Conservation (phyloP, 2,888 invertebrate species). For the Itoplectis maculator region DNA sequence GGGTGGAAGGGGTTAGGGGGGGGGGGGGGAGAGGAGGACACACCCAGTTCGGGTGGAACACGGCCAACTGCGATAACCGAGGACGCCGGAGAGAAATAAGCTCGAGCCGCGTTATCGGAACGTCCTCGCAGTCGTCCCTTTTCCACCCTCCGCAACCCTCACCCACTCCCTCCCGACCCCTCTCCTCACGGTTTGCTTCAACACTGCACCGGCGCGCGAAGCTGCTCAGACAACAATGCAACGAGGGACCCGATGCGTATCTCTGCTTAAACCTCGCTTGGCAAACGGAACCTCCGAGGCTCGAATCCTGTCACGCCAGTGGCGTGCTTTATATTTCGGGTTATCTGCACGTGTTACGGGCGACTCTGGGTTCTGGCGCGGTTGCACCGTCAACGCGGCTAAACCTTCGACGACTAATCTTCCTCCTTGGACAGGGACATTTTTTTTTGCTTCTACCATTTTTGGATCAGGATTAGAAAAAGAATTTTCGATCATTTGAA, state of each 20-base stretch:
- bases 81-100: constrained; percentile 61
- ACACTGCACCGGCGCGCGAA: constrained; percentile 17
- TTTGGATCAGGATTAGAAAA: too few species aligned
- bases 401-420: neutral
- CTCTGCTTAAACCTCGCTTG: constrained; percentile 46
- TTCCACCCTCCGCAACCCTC: neutral
- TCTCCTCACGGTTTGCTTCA: constrained; percentile 33
- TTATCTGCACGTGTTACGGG: neutral
- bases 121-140: constrained; percentile 38
- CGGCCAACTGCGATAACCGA: constrained; percentile 63
- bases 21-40: neutral
- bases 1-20: too few species aligned
- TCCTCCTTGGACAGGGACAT: neutral
- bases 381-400: neutral
- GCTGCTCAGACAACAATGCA: constrained; percentile 47
- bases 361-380: too few species aligned
- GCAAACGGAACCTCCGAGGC: neutral
- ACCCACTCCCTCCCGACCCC: too few species aligned
- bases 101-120: constrained; percentile 60
- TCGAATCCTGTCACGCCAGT: constrained; percentile 6
- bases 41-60: constrained; percentile 54
- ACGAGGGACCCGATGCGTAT: constrained; percentile 45
- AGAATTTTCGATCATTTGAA: neutral
- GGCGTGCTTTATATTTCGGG: neutral
- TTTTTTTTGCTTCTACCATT: neutral